phyloP scores from a whole-genome alignment of 2,113 vertebrate species.

The Rousettus leschenaultii region DNA sequence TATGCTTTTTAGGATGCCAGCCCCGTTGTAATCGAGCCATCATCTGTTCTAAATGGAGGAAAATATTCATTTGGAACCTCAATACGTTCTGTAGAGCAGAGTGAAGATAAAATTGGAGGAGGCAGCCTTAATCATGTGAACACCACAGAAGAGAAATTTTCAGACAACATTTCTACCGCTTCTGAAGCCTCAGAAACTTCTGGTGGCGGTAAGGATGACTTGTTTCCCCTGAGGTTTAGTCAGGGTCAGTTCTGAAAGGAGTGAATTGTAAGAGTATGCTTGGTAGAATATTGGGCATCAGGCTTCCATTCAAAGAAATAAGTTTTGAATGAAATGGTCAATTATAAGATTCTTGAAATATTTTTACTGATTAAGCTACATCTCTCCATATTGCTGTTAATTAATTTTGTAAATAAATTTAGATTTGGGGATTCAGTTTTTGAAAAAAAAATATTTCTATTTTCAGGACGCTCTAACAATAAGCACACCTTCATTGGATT shows the following conservation, averaged over 20 bases:
- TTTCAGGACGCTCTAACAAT: background rate
- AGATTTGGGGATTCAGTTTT: background rate
- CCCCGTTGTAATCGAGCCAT: slow-evolving; percentile 93
- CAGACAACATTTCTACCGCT: slow-evolving; percentile 93
- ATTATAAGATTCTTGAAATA: slow-evolving; percentile 43
- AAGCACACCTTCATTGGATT: background rate
- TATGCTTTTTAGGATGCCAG: slow-evolving; percentile 87
- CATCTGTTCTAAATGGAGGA: slow-evolving; percentile 88
- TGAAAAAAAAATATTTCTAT: background rate
- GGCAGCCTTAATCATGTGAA: slow-evolving; percentile 82
- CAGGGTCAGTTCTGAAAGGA: slow-evolving; percentile 57
- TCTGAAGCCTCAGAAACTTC: slow-evolving; percentile 93
- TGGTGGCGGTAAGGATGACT: slow-evolving; percentile 87
- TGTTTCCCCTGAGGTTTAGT: slow-evolving; percentile 71
- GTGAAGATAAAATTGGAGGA: slow-evolving; percentile 82
- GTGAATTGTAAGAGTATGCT: slow-evolving; percentile 45
- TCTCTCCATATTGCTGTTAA: slow-evolving; percentile 24
- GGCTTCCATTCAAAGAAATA: slow-evolving; percentile 1
- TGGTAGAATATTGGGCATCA: background rate
- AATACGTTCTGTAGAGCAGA: slow-evolving; percentile 81
- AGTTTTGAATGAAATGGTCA: background rate
- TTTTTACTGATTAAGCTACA: background rate
- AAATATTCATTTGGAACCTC: slow-evolving; percentile 82
- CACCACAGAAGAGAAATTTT: slow-evolving; percentile 91
- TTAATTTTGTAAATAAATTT: slow-evolving; percentile 43